Base-by-base conservation (phyloP, 1,140 invertebrate species). In the Anastrepha obliqua region DNA sequence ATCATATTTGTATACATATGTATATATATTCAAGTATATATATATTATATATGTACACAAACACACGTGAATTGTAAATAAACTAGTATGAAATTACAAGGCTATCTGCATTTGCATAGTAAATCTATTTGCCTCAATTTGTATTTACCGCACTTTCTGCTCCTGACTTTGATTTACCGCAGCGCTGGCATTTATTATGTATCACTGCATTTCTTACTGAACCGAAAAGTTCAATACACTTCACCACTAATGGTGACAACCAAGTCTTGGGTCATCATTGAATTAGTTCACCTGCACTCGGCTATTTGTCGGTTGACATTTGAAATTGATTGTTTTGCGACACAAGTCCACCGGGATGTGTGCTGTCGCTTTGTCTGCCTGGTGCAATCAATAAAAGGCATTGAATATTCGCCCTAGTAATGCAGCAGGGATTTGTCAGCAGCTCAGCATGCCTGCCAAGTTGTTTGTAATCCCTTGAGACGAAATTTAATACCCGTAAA, bases 311-410 rank as follows among this genome's bases (percentile, higher is more conserved):
- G 17, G 47, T 8, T 78, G 74, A 78, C 74, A 81, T 55, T 81
- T 55, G 74, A 81, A 81, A 81, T 81, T 81, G 74, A 81, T 81
- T 81, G 47, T 81, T 81, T 81, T 81, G 74, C 74, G 74, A 55
- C 74, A 81, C 44, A 29, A 81, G 6, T 29, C 74, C n/a, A 29
- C 17, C 20, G 44, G 74, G 74, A 81, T 81, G 51, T 29, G 44
- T 47, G 13, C 47, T n/a, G 74, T 81, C 17, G 47, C 44, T 7
- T 70, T 4, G 74, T 81, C 47, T 81, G 47, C 0, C 1, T 3
- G 5, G 29, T 2, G n/a, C 44, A 81, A 81, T 81, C 74, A 58
- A 81, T 81, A 81, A 17, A 17, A 81, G n/a, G 11, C 74, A 81
- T 55, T 58, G 74, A 55, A 55, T 81, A 81, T 55, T 81, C 42